Evolutionary conservation across 2,888 invertebrate species (phyloP).

Genomic region (Agrotis exclamationis): DNA sequence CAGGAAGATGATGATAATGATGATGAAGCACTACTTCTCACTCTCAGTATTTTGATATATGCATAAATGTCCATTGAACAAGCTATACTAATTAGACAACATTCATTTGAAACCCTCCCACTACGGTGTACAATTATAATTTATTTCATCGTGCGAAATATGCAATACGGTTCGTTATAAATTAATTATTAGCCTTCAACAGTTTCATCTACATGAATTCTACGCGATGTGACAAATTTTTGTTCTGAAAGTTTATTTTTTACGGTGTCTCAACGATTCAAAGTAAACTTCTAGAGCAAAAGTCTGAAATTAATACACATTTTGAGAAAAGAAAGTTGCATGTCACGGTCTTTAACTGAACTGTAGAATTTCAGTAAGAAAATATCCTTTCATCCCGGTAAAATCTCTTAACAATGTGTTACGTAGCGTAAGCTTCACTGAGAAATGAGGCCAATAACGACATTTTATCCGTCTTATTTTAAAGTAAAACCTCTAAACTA

Average conservation of each 20-base stretch:
- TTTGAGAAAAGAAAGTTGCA: slow-evolving; percentile 9
- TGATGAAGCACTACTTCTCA: too few species aligned
- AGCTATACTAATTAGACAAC: neutral
- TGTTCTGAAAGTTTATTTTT: neutral
- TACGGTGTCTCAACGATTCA: neutral
- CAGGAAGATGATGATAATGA: too few species aligned
- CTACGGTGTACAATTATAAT: neutral
- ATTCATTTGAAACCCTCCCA: neutral
- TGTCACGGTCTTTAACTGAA: neutral
- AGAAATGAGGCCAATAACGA: too few species aligned
- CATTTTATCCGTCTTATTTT: neutral
- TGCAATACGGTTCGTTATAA: too few species aligned
- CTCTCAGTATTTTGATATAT: too few species aligned
- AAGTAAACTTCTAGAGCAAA: neutral
- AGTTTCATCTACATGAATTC: neutral
- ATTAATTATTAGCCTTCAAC: too few species aligned
- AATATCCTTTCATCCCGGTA: neutral
- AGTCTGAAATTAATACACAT: neutral
- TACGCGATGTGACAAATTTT: neutral
- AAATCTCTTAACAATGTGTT: too few species aligned
- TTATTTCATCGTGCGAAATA: neutral
- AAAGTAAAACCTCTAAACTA: too few species aligned
- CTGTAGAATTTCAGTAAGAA: neutral
- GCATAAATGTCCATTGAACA: neutral
- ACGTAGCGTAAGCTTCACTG: neutral